A percentile compares a stretch with the other conserved stretches of the same genome.
phyloP scores from a whole-genome alignment of 2,113 vertebrate species.

The Alaudala cheleensis region DNA sequence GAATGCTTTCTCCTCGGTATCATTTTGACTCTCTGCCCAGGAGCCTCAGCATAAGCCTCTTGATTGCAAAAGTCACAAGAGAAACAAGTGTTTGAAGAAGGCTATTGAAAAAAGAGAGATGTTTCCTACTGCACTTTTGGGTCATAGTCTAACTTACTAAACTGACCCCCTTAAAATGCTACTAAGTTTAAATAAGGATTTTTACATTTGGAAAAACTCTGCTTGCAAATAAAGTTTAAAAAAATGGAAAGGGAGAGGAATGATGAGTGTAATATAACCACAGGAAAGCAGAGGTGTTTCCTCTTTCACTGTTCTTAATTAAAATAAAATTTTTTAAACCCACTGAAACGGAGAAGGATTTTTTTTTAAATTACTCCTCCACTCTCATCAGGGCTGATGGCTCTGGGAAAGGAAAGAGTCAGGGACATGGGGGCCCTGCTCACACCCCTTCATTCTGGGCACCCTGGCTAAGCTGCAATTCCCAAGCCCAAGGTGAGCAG shows the following conservation, averaged over 20 bases:
- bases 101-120: not conserved
- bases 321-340: not conserved
- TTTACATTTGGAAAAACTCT: not conserved
- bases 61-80: not conserved
- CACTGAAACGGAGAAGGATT: not conserved
- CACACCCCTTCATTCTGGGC: not conserved
- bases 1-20: not conserved
- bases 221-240: not conserved
- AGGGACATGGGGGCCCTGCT: not conserved
- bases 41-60: not conserved
- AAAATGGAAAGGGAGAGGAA: not conserved
- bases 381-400: not conserved
- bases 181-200: slow-evolving; percentile 26
- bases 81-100: slow-evolving; percentile 8
- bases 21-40: slow-evolving; percentile 54
- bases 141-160: not conserved
- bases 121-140: not conserved
- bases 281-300: slow-evolving; percentile 46
- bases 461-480: not conserved
- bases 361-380: not conserved
- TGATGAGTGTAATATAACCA: slow-evolving; percentile 12
- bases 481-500: not conserved
- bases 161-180: not conserved
- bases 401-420: not conserved
- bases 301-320: slow-evolving; percentile 4